A percentile compares a stretch with the other conserved stretches of the same genome.
Evolutionary conservation across 2,888 invertebrate genomes (phyloP).

Genomic region (Ariolimax columbianus): DNA sequence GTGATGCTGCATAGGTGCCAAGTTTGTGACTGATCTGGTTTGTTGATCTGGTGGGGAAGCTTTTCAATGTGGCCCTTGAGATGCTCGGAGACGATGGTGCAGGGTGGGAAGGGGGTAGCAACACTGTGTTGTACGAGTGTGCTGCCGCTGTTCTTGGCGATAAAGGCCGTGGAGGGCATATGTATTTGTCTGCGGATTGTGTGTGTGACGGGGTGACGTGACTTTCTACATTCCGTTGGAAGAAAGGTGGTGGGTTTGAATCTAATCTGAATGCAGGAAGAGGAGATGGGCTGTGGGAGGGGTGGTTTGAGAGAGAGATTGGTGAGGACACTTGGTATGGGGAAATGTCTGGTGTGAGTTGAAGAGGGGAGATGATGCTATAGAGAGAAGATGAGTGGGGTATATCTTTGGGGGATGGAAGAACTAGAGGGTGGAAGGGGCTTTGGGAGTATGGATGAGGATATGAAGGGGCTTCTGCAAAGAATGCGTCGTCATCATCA

Average conservation of each 20-base stretch:
- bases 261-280: not conserved
- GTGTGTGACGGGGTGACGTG: not conserved
- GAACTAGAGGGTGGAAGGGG: slow-evolving; percentile 42
- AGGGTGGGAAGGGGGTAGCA: not conserved
- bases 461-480: slow-evolving; percentile 42
- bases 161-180: not conserved
- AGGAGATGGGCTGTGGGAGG: not conserved
- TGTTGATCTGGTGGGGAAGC: not conserved
- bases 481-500: slow-evolving; percentile 46
- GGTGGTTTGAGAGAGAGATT: not conserved
- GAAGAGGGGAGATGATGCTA: slow-evolving; percentile 6
- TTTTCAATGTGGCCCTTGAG: not conserved
- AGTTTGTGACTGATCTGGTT: not conserved
- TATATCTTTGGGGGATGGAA: not conserved
- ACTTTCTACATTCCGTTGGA: not conserved
- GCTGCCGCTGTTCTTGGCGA: not conserved
- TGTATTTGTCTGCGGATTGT: not conserved
- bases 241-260: not conserved
- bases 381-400: slow-evolving; percentile 10
- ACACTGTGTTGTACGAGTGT: not conserved
- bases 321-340: slow-evolving; percentile 30
- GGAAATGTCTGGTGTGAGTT: slow-evolving; percentile 3
- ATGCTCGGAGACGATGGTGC: not conserved
- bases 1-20: not conserved
- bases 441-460: slow-evolving; percentile 50